Evolutionary conservation across 1,140 invertebrate genomes (phyloP).

Genomic region (Sarcophaga bullata): DNA sequence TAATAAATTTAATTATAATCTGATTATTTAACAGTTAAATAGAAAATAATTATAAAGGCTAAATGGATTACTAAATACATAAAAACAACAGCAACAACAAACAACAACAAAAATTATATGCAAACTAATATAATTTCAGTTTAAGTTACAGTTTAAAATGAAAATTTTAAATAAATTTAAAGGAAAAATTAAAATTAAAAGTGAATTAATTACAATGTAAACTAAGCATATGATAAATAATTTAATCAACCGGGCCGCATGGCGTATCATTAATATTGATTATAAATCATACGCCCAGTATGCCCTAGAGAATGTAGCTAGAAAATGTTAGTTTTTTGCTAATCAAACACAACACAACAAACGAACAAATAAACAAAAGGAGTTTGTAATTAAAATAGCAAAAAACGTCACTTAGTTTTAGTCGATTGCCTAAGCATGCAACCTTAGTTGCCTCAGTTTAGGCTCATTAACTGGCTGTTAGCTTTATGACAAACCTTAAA

Average conservation of each 20-base stretch:
- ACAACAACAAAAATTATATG: no score
- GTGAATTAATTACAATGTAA: no score
- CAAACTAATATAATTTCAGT: no score
- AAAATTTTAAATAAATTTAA: no score
- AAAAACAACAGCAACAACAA: background rate
- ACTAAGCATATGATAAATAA: background rate
- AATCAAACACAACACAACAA: background rate
- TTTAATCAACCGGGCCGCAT: background rate
- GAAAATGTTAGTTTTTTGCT: background rate
- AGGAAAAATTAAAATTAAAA: no score
- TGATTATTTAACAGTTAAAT: constrained; percentile 5
- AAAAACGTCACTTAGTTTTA: background rate
- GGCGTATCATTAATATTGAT: background rate
- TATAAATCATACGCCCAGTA: background rate
- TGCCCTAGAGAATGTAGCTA: background rate
- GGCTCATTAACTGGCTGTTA: background rate
- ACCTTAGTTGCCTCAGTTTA: background rate
- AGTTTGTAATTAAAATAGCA: background rate
- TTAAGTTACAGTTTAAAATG: no score
- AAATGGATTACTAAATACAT: constrained; percentile 3
- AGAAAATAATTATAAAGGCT: background rate
- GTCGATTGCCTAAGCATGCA: background rate
- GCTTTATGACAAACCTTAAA: background rate
- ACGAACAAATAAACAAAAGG: background rate
- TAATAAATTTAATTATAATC: constrained; percentile 16